Conservation (phyloP, 2,113 vertebrate species). For the Lanius ludovicianus region DNA sequence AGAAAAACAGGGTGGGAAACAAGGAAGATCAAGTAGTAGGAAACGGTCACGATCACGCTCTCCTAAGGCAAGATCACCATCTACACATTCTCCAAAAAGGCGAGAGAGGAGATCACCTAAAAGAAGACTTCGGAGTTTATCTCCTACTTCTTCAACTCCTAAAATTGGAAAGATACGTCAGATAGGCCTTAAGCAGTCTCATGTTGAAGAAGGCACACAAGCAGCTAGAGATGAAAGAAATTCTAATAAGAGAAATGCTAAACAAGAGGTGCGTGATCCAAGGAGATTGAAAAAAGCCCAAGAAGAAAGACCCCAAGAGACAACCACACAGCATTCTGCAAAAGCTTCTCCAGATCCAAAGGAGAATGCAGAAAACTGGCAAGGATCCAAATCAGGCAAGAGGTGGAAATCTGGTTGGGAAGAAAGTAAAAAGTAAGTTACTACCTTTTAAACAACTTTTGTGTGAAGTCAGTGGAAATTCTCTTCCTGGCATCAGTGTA, state of each 20-base stretch:
- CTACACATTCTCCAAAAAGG: conserved; percentile 84
- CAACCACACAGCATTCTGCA: conserved; percentile 74
- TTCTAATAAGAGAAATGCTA: conserved; percentile 77
- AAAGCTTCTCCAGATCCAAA: conserved; percentile 81
- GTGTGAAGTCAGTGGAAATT: background rate
- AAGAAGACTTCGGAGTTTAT: conserved; percentile 83
- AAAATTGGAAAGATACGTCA: conserved; percentile 82
- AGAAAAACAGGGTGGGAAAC: conserved; percentile 79
- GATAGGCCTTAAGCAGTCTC: conserved; percentile 75
- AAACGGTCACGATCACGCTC: conserved; percentile 89
- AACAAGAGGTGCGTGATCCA: conserved; percentile 79
- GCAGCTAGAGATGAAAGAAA: conserved; percentile 81
- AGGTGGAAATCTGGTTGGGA: conserved; percentile 96
- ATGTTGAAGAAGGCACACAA: conserved; percentile 70
- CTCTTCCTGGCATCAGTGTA: background rate
- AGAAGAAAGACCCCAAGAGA: conserved; percentile 82
- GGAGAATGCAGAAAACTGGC: conserved; percentile 83
- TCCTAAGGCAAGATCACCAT: conserved; percentile 83
- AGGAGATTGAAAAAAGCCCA: conserved; percentile 81
- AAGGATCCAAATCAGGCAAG: conserved; percentile 80
- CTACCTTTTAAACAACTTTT: background rate
- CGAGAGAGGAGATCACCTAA: conserved; percentile 91
- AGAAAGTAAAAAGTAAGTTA: conserved; percentile 91
- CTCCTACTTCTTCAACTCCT: conserved; percentile 76
- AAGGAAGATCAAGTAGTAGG: conserved; percentile 80